Percentiles rank a stretch among this genome's conserved stretches.
These are phyloP conservation scores for Agonopterix alstromeriana DNA, from an alignment of 2,888 invertebrate genomes.

Conservation along the genomic window DNA sequence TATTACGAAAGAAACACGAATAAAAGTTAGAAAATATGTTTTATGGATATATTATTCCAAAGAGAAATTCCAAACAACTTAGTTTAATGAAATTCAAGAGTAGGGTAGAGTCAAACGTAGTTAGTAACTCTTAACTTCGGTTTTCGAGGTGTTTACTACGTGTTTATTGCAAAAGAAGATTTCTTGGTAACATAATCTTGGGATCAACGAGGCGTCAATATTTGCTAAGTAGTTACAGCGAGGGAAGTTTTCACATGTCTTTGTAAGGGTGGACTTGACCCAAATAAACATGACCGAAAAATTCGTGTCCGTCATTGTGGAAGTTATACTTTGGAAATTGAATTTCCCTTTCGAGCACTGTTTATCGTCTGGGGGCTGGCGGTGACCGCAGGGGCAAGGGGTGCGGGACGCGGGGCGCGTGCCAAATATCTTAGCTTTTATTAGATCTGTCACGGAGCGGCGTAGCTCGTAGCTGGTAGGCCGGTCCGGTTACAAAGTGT, in stretches of 20 bases:
- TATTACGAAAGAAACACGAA: background rate
- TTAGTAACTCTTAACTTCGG: constrained; percentile 4
- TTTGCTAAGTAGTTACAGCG: constrained; percentile 30
- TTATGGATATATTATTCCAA: constrained; percentile 1
- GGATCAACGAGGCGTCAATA: constrained; percentile 16
- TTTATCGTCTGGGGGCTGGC: constrained; percentile 27
- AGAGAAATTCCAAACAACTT: constrained; percentile 4
- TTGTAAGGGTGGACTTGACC: constrained; percentile 38
- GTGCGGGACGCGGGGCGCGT: constrained; percentile 12
- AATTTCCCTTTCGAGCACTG: constrained; percentile 37
- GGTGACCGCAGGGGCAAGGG: constrained; percentile 16
- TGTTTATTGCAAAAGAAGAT: background rate
- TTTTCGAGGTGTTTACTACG: background rate
- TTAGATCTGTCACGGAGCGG: constrained; percentile 14
- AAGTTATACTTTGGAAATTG: constrained; percentile 51
- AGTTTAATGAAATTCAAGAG: constrained; percentile 2
- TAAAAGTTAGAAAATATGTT: background rate
- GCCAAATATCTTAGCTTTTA: constrained; percentile 29
- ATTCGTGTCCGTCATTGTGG: constrained; percentile 42
- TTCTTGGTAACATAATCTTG: constrained; percentile 5
- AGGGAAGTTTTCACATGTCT: constrained; percentile 54
- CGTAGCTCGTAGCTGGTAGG: constrained; percentile 3
- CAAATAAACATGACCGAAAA: constrained; percentile 56
- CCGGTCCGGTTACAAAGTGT: constrained; percentile 10
- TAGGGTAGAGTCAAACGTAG: background rate